Evolutionary conservation across 2,797 vertebrate genomes (phyloP), one percentile per base, ranked within the genome.

Genomic region (Hoplostethus atlanticus): DNA sequence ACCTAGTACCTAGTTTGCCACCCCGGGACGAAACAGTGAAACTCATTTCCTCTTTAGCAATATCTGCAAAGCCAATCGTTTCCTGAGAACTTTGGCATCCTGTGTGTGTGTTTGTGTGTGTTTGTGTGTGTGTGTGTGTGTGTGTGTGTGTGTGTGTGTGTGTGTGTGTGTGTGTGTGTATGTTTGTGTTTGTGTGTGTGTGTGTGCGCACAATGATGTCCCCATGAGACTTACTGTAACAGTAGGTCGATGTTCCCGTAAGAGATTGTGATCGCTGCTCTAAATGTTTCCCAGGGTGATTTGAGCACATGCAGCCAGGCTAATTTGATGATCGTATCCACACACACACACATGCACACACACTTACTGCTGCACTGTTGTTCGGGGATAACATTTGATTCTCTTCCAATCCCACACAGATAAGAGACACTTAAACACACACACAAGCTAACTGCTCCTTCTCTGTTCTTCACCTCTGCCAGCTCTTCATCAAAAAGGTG

Each of bases 221-320:
- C 51, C 25, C 30, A 70, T 28, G 55, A 82, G 83, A 83, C 6
- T 89, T 77, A 73, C 78, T 77, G 82, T 83, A 81, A 81, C 65
- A 79, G 64, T 79, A 74, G 61, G 61, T 81, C 64, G 50, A 72
- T 34, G 51, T 87, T 88, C 84, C 81, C 46, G 55, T 84, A 81
- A 84, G 75, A 89, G 88, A 91, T 90, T 83, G 65, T 11, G 46
- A 84, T 92, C 89, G 79, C 46, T 75, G 70, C 42, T 59, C 72
- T 79, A 80, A 91, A 87, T 86, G 84, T 84, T 91, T 92, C 86
- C 85, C 84, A 88, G 76, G 84, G 76, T 83, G 63, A 85, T 88
- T 83, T 79, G 56, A 72, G 38, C 9, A 38, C 30, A 58, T 54
- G 63, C 72, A 84, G 64, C 56, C 28, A 2, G 59, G 57, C 75